A percentile compares a stretch with the other conserved stretches of the same genome.
Evolutionary conservation across 2,797 vertebrate genomes (phyloP).

Genomic region (Cossypha polioptera): DNA sequence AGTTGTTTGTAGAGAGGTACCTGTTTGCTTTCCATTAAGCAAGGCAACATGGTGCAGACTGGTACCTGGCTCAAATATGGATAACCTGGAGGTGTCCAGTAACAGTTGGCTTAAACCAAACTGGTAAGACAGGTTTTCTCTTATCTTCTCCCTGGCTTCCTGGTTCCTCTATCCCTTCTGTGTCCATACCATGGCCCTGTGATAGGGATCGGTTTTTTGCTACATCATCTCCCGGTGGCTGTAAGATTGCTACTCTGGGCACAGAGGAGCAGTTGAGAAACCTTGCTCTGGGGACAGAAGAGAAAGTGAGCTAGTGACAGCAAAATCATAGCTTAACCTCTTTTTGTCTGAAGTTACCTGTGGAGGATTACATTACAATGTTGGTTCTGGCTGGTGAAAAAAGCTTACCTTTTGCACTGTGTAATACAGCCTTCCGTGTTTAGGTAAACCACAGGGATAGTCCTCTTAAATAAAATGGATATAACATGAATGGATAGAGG

Average conservation of each 20-base stretch:
- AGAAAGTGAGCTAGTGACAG: background rate
- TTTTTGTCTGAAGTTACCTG: background rate
- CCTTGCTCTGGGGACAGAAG: background rate
- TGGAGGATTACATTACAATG: background rate
- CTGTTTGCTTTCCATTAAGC: background rate
- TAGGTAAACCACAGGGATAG: background rate
- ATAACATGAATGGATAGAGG: background rate
- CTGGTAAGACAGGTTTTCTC: background rate
- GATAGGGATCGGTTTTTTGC: background rate
- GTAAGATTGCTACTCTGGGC: background rate
- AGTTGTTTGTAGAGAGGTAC: background rate
- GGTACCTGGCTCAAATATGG: background rate
- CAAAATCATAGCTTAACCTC: background rate
- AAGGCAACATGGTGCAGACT: background rate
- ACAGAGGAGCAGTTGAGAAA: background rate
- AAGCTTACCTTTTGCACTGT: background rate
- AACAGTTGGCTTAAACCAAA: background rate
- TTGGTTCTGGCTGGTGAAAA: background rate
- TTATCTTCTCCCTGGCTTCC: background rate
- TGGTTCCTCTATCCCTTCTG: background rate
- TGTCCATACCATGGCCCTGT: rapidly evolving
- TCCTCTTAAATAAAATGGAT: background rate
- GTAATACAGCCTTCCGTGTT: background rate
- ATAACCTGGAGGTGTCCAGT: background rate
- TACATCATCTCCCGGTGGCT: background rate